phyloP scores from a whole-genome alignment of 2,888 invertebrate species.

The Cephus rjabovi region DNA sequence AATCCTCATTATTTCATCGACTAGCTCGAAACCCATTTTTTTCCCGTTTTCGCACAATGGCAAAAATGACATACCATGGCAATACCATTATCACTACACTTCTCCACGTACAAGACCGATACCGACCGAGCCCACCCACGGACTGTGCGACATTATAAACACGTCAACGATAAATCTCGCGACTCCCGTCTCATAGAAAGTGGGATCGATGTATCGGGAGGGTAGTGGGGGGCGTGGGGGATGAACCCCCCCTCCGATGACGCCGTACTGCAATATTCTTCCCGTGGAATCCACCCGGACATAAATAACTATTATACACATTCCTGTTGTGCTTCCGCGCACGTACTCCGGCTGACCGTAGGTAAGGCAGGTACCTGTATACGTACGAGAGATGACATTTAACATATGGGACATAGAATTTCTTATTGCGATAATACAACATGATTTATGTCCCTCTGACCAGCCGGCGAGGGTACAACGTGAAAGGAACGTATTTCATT shows the following conservation, averaged over 20 bases:
- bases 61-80: too few species aligned
- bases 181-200: conserved; percentile 20
- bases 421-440: conserved; percentile 38
- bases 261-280: conserved; percentile 20
- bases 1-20: too few species aligned
- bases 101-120: too few species aligned
- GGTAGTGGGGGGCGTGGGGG: conserved; percentile 11
- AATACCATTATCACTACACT: too few species aligned
- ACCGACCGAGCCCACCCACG: conserved; percentile 5
- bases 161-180: conserved; percentile 53
- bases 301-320: conserved; percentile 52
- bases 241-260: conserved; percentile 10
- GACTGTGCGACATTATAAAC: conserved; percentile 46
- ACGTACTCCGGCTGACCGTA: conserved; percentile 29
- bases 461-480: too few species aligned
- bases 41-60: too few species aligned
- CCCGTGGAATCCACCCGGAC: conserved; percentile 33
- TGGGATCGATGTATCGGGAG: conserved; percentile 27
- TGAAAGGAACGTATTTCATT: too few species aligned
- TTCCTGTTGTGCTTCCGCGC: conserved; percentile 34
- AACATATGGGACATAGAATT: conserved; percentile 38
- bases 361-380: not conserved
- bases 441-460: too few species aligned
- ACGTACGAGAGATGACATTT: conserved; percentile 33
- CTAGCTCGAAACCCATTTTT: too few species aligned